phyloP scores from a whole-genome alignment of 2,113 vertebrate genomes.

The Lycaon pictus region DNA sequence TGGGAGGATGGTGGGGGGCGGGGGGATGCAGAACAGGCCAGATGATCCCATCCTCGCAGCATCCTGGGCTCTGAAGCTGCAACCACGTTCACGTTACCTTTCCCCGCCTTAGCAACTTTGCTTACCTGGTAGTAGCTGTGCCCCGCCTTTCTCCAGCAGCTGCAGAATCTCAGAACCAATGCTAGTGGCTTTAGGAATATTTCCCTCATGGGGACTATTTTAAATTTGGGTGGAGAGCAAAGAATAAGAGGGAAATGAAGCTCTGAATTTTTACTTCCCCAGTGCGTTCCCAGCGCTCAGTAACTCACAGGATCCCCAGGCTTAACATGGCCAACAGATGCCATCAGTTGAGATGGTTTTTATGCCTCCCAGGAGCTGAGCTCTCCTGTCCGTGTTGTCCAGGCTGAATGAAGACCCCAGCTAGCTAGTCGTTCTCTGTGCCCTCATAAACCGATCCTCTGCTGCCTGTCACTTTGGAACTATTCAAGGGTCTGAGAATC shows the following conservation, averaged over 20 bases:
- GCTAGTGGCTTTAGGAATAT: not conserved
- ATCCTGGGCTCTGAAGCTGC: not conserved
- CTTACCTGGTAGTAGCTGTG: not conserved
- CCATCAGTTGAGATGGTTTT: not conserved
- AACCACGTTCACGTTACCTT: not conserved
- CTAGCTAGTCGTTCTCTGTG: not conserved
- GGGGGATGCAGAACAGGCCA: no score
- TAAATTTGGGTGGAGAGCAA: conserved; percentile 48
- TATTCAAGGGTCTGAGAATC: conserved; percentile 23
- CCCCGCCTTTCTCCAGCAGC: not conserved
- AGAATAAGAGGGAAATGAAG: conserved; percentile 14
- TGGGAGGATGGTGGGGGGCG: no score
- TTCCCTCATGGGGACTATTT: conserved; percentile 50
- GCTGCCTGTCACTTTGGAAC: not conserved
- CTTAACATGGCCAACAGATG: not conserved
- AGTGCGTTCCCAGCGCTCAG: not conserved
- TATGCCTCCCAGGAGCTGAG: conserved; percentile 4
- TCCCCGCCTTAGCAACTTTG: not conserved
- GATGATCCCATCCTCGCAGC: no score
- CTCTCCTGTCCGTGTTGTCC: not conserved
- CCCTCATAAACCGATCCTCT: not conserved
- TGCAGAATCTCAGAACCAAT: conserved; percentile 2
- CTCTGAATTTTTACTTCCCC: not conserved
- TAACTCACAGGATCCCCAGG: not conserved
- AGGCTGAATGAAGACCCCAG: conserved; percentile 8